Percentiles rank a stretch among this genome's conserved stretches.
Conservation (phyloP, 2,113 vertebrate species). For the Eublepharis macularius region DNA sequence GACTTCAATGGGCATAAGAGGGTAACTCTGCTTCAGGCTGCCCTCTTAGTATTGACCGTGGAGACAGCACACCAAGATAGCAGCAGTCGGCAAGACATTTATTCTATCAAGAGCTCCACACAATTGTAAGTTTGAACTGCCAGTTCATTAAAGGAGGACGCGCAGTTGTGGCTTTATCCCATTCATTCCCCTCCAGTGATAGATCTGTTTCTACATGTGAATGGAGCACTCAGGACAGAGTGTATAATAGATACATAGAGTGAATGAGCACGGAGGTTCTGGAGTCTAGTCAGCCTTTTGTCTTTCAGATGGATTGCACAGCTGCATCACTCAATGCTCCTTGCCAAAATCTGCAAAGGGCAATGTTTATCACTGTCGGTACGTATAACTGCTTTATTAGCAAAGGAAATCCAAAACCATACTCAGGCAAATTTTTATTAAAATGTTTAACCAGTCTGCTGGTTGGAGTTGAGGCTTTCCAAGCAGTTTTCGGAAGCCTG, state of each 20-base stretch:
- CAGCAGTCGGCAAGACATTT: no score
- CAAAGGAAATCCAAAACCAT: slow-evolving; percentile 8
- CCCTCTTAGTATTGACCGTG: no score
- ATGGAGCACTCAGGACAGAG: slow-evolving; percentile 32
- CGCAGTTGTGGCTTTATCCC: neutral
- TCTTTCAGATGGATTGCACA: slow-evolving; percentile 11
- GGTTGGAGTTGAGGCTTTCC: slow-evolving; percentile 31
- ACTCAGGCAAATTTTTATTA: slow-evolving; percentile 46
- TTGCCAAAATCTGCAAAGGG: slow-evolving; percentile 11
- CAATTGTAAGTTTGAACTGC: neutral
- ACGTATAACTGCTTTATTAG: neutral
- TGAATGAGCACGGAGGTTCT: slow-evolving; percentile 2
- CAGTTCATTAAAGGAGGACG: slow-evolving; percentile 5
- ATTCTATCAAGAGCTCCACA: neutral
- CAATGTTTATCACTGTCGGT: slow-evolving; percentile 20
- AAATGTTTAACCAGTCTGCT: slow-evolving; percentile 26
- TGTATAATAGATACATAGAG: slow-evolving; percentile 49
- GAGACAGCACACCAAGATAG: no score
- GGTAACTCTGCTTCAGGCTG: no score
- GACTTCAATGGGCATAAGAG: no score
- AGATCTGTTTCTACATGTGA: slow-evolving; percentile 44
- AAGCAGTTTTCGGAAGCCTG: slow-evolving; percentile 13
- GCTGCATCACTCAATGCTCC: slow-evolving; percentile 12
- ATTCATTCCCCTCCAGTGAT: slow-evolving; percentile 44
- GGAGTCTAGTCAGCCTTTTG: slow-evolving; percentile 22